Percentiles rank a stretch among this genome's conserved stretches.
These are phyloP conservation scores for Conus ventricosus DNA, from an alignment of 1,140 invertebrate species.

Conservation along the genomic window DNA sequence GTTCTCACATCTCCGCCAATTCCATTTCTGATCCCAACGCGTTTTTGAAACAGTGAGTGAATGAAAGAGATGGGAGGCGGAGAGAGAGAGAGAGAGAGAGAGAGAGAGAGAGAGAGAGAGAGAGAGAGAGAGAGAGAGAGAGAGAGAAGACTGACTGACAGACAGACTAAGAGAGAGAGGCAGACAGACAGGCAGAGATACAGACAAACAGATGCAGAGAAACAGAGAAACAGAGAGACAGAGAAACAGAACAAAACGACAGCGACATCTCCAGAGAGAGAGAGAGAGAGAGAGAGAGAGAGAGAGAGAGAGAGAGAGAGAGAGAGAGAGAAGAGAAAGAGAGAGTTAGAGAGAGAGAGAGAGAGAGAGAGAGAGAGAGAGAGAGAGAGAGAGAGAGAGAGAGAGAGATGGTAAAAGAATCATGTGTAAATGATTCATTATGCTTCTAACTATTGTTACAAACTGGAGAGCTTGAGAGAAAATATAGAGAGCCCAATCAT, in stretches of 20 bases:
- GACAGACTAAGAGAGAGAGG: background rate
- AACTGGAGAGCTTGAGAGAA: too few species aligned
- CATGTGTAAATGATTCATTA: too few species aligned
- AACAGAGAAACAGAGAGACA: background rate
- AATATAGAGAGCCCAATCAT: too few species aligned
- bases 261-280: background rate
- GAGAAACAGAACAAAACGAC: background rate
- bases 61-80: background rate
- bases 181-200: background rate
- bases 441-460: too few species aligned
- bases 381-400: background rate
- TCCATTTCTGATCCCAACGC: too few species aligned
- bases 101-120: background rate
- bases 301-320: background rate
- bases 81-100: background rate
- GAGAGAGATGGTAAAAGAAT: background rate
- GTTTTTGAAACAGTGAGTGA: background rate
- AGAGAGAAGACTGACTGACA: background rate
- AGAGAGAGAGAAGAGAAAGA: slow-evolving; percentile 1
- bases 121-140: background rate
- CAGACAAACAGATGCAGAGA: background rate
- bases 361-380: background rate
- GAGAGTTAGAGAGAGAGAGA: too few species aligned
- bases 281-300: background rate
- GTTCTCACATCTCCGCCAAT: too few species aligned